Evolutionary conservation across 2,797 vertebrate species (phyloP).

Genomic region (Tadarida brasiliensis): DNA sequence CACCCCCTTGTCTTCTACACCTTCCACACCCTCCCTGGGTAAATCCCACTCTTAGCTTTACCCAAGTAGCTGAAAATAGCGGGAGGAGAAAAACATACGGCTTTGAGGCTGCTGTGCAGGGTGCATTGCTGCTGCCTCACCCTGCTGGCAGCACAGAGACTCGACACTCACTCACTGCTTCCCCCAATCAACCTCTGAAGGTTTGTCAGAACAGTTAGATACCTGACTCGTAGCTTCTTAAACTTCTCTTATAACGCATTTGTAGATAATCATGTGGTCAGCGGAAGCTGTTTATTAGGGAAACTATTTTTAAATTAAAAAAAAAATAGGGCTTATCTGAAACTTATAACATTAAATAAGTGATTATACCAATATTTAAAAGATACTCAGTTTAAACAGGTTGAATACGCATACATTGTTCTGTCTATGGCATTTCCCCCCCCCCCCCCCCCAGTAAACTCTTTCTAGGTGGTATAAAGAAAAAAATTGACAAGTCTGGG

Average conservation of each 20-base stretch:
- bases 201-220: not conserved
- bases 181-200: not conserved
- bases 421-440: not conserved
- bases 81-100: not conserved
- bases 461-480: not conserved
- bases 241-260: not conserved
- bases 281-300: not conserved
- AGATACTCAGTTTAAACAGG: not conserved
- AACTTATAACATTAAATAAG: not conserved
- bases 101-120: not conserved
- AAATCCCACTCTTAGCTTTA: not conserved
- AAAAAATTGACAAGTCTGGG: not conserved
- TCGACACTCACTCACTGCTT: not conserved
- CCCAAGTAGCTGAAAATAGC: constrained; percentile 20
- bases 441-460: constrained; percentile 3
- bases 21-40: constrained; percentile 25
- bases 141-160: not conserved
- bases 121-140: not conserved
- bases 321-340: constrained; percentile 25
- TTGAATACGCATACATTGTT: not conserved
- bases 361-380: not conserved
- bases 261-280: not conserved
- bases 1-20: constrained; percentile 8
- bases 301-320: constrained; percentile 9
- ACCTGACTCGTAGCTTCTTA: not conserved